Evolutionary conservation across 1,140 invertebrate species (phyloP), one percentile per base, ranked within the genome.

Genomic region (Saccostrea cuccullata): DNA sequence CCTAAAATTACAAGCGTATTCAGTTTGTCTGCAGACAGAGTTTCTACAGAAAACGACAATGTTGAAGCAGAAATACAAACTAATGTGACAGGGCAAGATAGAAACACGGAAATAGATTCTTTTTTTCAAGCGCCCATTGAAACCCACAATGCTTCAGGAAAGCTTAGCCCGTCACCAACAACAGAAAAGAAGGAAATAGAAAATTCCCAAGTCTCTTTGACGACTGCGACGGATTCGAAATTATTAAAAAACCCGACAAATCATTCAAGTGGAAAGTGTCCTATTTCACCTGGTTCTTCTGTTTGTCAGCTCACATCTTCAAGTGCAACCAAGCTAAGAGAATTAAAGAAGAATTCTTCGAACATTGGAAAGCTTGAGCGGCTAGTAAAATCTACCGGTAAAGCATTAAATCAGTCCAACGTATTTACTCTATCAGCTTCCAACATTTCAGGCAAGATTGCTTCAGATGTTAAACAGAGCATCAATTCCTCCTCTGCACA

Each of bases 1-100:
- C 70, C 70, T 0, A 77, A 36, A 36, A 77, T 77, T 30, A 77
- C 70, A 36, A 77, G 70, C 12, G 70, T 77, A 26, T 77, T 77
- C 70, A 77, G 70, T 36, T 30, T 77, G 70, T 77, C 70, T 6
- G 36, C 70, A 13, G 70, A 77, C 26, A 77, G 30, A 77, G 70
- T 15, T 5, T 77, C 23, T 26, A 11, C 70, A 15, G 26, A 77
- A 30, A 26, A 26, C 1, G 15, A 64, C 58, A n/a, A 1, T 20
- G 17, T 20, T 64, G 17, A 64, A 64, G 17, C 17, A n/a, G 58
- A 36, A 77, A 77, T 11, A 26, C 26, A 36, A 15, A 36, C 12
- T n/a, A 36, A 30, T 26, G 15, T 26, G 9, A 26, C 70, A 13
- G 70, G 11, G 13, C 23, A 36, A 26, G 70, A 6, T 77, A 26